Evolutionary conservation across 2,113 vertebrate genomes (phyloP).

Genomic region (Plecotus auritus): DNA sequence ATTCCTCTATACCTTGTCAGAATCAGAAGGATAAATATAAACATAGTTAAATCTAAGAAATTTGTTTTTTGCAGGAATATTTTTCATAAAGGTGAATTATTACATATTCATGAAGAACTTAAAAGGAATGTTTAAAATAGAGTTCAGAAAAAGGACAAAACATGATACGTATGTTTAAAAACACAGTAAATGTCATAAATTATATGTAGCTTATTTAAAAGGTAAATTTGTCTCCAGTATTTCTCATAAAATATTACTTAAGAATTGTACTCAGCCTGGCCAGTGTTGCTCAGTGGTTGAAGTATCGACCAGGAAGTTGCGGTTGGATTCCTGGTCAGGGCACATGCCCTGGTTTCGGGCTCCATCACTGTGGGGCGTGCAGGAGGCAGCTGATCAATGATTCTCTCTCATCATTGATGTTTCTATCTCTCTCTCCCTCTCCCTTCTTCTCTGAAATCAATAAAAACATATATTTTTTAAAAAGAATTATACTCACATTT

Average conservation of each 20-base stretch:
- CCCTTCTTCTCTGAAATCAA: too few species aligned
- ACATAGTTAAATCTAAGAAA: slow-evolving; percentile 6
- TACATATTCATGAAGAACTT: background rate
- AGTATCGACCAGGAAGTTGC: too few species aligned
- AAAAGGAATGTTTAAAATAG: background rate
- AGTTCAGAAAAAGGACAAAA: slow-evolving; percentile 31
- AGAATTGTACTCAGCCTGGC: background rate
- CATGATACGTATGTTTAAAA: background rate
- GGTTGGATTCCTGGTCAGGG: too few species aligned
- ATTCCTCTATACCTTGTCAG: background rate
- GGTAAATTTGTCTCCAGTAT: background rate
- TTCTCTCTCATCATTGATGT: too few species aligned
- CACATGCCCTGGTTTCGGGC: too few species aligned
- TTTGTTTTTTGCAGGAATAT: background rate
- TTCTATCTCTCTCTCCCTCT: too few species aligned
- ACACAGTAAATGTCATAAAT: background rate
- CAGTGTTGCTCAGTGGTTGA: too few species aligned
- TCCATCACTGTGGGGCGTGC: too few species aligned
- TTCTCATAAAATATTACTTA: slow-evolving; percentile 41
- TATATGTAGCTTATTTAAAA: background rate
- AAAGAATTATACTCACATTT: background rate
- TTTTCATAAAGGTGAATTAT: slow-evolving; percentile 38
- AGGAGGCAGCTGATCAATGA: too few species aligned
- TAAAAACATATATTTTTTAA: too few species aligned
- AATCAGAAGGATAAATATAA: background rate